Evolutionary conservation across 2,888 invertebrate genomes (phyloP), one percentile per base, ranked within the genome.

Genomic region (Gibbula magus): DNA sequence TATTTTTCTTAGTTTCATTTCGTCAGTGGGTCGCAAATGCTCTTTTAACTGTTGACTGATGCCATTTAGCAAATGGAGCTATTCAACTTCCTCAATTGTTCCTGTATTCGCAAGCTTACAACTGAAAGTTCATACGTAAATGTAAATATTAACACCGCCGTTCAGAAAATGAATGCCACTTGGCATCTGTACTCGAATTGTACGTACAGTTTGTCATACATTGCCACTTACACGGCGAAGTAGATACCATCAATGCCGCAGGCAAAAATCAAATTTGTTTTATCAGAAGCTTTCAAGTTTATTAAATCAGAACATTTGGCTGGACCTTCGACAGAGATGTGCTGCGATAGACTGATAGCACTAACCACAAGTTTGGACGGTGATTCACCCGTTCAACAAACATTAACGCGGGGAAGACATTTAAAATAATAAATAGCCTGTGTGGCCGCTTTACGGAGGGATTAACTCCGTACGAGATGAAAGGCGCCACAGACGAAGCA

Each of bases 261-360:
- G 61, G 61, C 61, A 29, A 29, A 61, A 61, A 61, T 61, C 61
- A 61, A 61, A 29, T 61, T 25, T 61, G 56, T 61, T 61, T 61
- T 61, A 61, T 25, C 61, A 29, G 25, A 25, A 25, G 56, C 56
- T 56, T 56, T 56, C 22, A 56, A 25, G 45, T 45, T 45, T 45
- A 45, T 45, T 45, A 45, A 45, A 45, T 45, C 45, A 45, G 13
- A 13, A 45, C 4, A 5, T 45, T 8, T 45, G 13, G 10, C 45
- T 45, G 45, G 45, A 10, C 45, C 45, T 45, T 45, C 45, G 45
- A 45, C 45, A 45, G 10, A 1, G 61, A 29, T 61, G 61, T 61
- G 25, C 61, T 13, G 13, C 22, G 61, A 61, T 61, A 61, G 25
- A 16, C 29, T 29, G 61, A 61, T 61, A 61, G 61, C 29, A 61